These are phyloP conservation scores for Tyto alba DNA, from an alignment of 2,113 vertebrate species.

Conservation along the genomic window DNA sequence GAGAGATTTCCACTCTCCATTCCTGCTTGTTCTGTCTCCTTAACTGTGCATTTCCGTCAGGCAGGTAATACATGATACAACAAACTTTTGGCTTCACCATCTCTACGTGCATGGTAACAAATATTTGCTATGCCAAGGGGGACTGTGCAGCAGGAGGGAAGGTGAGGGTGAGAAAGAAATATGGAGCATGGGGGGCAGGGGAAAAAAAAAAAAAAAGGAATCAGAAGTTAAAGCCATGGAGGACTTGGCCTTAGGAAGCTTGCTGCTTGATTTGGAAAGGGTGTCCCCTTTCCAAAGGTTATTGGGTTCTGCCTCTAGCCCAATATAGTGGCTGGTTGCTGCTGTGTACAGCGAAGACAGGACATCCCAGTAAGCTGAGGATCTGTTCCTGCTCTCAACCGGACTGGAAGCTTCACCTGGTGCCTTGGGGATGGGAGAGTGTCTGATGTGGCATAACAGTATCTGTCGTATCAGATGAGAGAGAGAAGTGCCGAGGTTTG, in stretches of 20 bases:
- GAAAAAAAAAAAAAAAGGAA: not conserved
- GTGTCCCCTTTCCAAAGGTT: not conserved
- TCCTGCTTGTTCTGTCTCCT: not conserved
- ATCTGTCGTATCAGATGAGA: not conserved
- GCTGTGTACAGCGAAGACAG: accelerated
- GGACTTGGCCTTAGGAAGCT: not conserved
- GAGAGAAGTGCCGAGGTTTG: not conserved
- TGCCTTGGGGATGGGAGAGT: not conserved
- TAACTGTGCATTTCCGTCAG: not conserved
- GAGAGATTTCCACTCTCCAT: not conserved
- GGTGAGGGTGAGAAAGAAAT: not conserved
- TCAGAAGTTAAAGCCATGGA: not conserved
- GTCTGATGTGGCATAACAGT: not conserved
- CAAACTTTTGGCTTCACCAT: not conserved
- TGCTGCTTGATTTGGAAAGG: not conserved
- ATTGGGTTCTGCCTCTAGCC: not conserved
- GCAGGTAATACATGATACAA: not conserved
- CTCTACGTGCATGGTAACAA: accelerated
- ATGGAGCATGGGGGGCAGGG: too few relatives aligned
- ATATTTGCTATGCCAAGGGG: not conserved
- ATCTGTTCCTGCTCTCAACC: not conserved
- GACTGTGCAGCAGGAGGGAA: not conserved
- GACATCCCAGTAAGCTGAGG: not conserved
- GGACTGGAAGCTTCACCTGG: not conserved
- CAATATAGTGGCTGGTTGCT: not conserved